A percentile compares a stretch with the other conserved stretches of the same genome.
phyloP scores from a whole-genome alignment of 2,797 vertebrate species.

The Sebastes melanostomus region DNA sequence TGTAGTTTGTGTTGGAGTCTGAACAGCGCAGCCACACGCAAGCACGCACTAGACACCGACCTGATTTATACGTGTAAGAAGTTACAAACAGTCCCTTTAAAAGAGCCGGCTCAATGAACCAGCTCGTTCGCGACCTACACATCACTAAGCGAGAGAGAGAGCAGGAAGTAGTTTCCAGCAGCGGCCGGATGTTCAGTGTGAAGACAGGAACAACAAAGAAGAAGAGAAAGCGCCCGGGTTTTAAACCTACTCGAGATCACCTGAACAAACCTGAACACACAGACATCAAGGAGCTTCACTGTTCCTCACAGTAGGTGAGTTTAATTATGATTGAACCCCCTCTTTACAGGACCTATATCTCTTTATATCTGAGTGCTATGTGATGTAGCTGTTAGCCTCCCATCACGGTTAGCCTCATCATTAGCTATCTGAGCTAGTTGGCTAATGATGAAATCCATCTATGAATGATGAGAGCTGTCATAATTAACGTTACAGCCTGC shows the following conservation, averaged over 20 bases:
- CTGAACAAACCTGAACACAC: too few species aligned
- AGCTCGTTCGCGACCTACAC: rapidly evolving
- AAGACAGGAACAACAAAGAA: conserved; percentile 75
- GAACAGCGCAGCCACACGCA: too few species aligned
- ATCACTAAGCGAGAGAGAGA: not conserved
- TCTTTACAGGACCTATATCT: rapidly evolving
- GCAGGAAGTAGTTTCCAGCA: conserved; percentile 47
- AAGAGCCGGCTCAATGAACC: too few species aligned
- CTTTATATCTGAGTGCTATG: not conserved
- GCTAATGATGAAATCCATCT: not conserved
- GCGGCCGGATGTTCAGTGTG: conserved; percentile 57
- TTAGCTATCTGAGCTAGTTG: conserved; percentile 52
- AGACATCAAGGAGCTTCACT: not conserved
- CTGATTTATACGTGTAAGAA: too few species aligned
- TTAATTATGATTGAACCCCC: rapidly evolving
- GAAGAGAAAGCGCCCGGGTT: conserved; percentile 57
- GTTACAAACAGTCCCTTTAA: too few species aligned
- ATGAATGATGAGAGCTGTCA: not conserved
- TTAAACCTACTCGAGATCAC: conserved; percentile 30
- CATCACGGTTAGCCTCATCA: conserved; percentile 15
- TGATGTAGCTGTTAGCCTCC: not conserved
- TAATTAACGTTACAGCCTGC: too few species aligned
- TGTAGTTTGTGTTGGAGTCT: too few species aligned
- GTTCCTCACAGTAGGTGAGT: conserved; percentile 36
- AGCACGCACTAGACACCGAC: too few species aligned